Percentiles rank a stretch among this genome's conserved stretches.
These are phyloP conservation scores for Lemur catta DNA, from an alignment of 2,797 vertebrate species.

Conservation along the genomic window DNA sequence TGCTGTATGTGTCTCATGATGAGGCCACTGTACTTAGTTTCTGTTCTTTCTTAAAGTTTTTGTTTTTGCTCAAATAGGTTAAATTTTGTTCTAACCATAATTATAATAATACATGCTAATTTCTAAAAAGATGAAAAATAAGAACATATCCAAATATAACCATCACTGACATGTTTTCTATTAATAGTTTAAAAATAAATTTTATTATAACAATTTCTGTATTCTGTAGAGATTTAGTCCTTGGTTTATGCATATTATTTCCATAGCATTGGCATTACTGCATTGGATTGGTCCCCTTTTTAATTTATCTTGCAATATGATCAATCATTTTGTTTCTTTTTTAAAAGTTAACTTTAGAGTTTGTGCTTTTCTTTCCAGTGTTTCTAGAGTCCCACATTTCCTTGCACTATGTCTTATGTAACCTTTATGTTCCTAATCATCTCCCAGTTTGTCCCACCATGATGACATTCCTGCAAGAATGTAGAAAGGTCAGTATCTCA, in stretches of 20 bases:
- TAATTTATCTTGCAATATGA: neutral
- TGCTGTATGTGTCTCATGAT: neutral
- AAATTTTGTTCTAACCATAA: neutral
- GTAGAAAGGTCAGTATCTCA: neutral
- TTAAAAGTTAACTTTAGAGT: neutral
- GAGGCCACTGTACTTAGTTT: neutral
- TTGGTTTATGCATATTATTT: constrained; percentile 9
- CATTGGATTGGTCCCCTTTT: neutral
- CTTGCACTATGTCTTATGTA: neutral
- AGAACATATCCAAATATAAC: neutral
- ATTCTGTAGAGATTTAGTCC: neutral
- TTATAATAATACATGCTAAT: neutral
- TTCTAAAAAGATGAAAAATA: constrained; percentile 7
- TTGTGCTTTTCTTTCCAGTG: neutral
- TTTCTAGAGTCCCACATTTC: neutral
- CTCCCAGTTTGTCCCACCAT: neutral
- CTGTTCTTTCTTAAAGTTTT: neutral
- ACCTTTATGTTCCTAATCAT: neutral
- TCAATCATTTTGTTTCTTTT: neutral
- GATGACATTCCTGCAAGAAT: neutral
- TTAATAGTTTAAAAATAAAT: neutral
- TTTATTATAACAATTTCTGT: neutral
- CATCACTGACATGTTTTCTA: neutral
- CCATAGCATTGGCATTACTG: neutral
- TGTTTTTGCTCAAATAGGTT: neutral